These are phyloP conservation scores for Palythoa grandis DNA, from an alignment of 92 coral and sea anemone species.

Conservation along the genomic window DNA sequence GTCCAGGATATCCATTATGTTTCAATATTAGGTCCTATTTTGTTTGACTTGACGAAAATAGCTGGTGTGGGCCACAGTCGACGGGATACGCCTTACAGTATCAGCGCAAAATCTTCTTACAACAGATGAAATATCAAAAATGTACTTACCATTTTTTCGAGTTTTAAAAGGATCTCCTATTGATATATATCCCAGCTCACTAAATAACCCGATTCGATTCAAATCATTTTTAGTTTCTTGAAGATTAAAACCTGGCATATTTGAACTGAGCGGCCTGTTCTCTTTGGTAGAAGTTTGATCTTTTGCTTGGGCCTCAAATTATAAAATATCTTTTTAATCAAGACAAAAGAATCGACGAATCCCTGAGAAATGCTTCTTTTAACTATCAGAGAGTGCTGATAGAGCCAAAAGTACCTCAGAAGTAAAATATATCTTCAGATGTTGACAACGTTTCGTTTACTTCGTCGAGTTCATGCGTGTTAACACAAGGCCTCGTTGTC, in stretches of 20 bases:
- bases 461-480: neutral
- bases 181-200: conserved; percentile 95
- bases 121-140: neutral
- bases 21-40: too few relatives aligned
- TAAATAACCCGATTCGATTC: conserved; percentile 91
- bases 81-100: too few relatives aligned
- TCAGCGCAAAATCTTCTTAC: neutral
- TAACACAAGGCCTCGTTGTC: conserved; percentile 27
- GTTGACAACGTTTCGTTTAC: neutral
- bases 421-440: neutral
- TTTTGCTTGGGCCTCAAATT: neutral
- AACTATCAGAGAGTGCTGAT: neutral
- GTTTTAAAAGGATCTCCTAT: conserved; percentile 93
- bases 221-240: conserved; percentile 86
- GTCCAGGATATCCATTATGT: too few relatives aligned
- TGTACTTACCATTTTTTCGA: conserved; percentile 68
- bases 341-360: neutral
- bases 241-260: conserved; percentile 26
- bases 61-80: too few relatives aligned
- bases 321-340: neutral
- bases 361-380: neutral
- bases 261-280: neutral
- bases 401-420: neutral
- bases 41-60: too few relatives aligned
- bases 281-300: neutral